phyloP scores from a whole-genome alignment of 2,113 vertebrate species.

The Paratilapia polleni region DNA sequence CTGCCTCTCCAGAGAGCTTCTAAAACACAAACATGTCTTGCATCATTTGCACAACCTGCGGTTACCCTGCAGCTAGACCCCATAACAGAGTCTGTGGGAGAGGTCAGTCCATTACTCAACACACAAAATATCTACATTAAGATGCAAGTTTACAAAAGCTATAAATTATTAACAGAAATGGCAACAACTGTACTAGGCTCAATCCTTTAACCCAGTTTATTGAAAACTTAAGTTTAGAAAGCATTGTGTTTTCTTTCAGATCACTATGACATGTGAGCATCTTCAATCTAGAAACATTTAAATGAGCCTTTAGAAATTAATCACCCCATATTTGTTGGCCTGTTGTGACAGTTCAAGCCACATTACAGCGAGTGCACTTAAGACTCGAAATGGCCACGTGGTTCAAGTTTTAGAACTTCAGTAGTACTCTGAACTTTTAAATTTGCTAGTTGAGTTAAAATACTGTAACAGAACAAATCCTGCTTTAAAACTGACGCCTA shows the following conservation, averaged over 20 bases:
- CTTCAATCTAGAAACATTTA: not conserved
- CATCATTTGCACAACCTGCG: constrained; percentile 79
- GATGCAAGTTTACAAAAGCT: not conserved
- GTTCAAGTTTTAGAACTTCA: not conserved
- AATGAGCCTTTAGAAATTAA: not conserved
- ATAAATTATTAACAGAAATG: not conserved
- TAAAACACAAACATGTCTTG: constrained; percentile 80
- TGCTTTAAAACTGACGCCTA: not conserved
- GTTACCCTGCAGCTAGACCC: constrained; percentile 51
- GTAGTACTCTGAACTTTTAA: not conserved
- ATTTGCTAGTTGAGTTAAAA: no score
- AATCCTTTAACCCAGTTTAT: not conserved
- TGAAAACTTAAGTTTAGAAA: not conserved
- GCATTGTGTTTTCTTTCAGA: not conserved
- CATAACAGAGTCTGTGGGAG: constrained; percentile 49
- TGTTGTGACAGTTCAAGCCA: not conserved
- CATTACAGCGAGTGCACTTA: not conserved
- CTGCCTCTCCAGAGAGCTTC: constrained; percentile 54
- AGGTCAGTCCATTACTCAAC: constrained; percentile 28
- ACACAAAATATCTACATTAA: not conserved
- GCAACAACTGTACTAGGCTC: not conserved
- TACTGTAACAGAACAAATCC: not conserved
- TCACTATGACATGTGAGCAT: not conserved
- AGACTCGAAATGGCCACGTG: not conserved
- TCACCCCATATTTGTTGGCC: not conserved